Base-by-base conservation (phyloP, 37 sponge, comb jelly and placozoan genomes). In the Haliclona indistincta region DNA sequence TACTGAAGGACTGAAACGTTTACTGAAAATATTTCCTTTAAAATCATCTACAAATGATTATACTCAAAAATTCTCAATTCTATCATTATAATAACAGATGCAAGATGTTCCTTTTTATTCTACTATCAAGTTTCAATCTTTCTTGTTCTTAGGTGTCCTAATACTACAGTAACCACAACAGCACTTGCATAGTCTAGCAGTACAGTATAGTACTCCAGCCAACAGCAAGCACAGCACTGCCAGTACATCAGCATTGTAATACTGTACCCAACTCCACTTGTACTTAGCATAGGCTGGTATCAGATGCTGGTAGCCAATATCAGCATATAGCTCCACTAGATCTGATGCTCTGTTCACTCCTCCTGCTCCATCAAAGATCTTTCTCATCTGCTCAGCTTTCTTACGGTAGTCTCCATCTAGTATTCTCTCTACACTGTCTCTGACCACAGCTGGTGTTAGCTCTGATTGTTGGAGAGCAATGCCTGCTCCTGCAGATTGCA, bases 221-320 rank as follows among this genome's bases (percentile, higher is more conserved):
- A n/a, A n/a, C n/a, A n/a, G n/a, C n/a, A n/a, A n/a, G n/a, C n/a
- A n/a, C n/a, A n/a, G n/a, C n/a, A n/a, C n/a, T n/a, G n/a, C n/a
- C n/a, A n/a, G n/a, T n/a, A 84, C 84, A 76, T 84, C 84, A 2
- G 38, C 64, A 70, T 84, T 84, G 78, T 75, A 63, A 49, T 75
- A 84, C 54, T 84, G 63, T 15, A 84, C 54, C 84, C 84, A 84
- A 62, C 41, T 75, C 84, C 84, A 83, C 15, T 75, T 36, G 63
- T 83, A 83, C 53, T 75, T 83, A 43, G 70, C 84, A 68, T 83
- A 75, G 51, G 76, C 76, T 75, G 84, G 84, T 7, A 84, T 56
- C 71, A 84, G 61, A 49, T 84, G 84, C 1, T 76, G 62, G 38
- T 84, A 84, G 22, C 84, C 84, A 52, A 70, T 63, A 20, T 70